Conservation (phyloP, 37 sponge, comb jelly and placozoan species). For the Bolinopsis microptera region DNA sequence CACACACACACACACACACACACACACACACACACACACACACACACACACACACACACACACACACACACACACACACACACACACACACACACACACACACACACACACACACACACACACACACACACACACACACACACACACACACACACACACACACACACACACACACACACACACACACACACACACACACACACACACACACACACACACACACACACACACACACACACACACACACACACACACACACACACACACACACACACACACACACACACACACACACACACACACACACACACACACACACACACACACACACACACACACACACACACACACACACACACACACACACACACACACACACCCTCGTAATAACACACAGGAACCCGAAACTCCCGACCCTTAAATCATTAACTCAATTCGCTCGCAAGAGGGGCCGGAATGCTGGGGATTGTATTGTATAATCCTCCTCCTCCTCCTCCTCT, state of each 20-base stretch:
- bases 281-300: slow-evolving; percentile 60
- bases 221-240: background rate
- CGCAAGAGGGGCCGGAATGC: no score
- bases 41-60: slow-evolving; percentile 15
- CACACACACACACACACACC: background rate
- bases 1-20: background rate
- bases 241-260: background rate
- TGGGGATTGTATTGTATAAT: no score
- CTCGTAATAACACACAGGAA: background rate
- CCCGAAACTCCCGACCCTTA: no score
- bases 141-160: background rate
- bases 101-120: slow-evolving; percentile 66
- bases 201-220: background rate
- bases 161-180: slow-evolving; percentile 4
- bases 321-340: slow-evolving; percentile 65
- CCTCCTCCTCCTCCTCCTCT: no score
- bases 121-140: slow-evolving; percentile 39
- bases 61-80: slow-evolving; percentile 60
- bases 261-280: background rate
- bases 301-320: slow-evolving; percentile 61
- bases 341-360: slow-evolving; percentile 59
- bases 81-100: slow-evolving; percentile 62
- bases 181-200: background rate
- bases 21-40: background rate
- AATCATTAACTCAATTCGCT: no score